Percentiles rank a stretch among this genome's conserved stretches.
phyloP scores from a whole-genome alignment of 2,113 vertebrate genomes.

The Otocyon megalotis region DNA sequence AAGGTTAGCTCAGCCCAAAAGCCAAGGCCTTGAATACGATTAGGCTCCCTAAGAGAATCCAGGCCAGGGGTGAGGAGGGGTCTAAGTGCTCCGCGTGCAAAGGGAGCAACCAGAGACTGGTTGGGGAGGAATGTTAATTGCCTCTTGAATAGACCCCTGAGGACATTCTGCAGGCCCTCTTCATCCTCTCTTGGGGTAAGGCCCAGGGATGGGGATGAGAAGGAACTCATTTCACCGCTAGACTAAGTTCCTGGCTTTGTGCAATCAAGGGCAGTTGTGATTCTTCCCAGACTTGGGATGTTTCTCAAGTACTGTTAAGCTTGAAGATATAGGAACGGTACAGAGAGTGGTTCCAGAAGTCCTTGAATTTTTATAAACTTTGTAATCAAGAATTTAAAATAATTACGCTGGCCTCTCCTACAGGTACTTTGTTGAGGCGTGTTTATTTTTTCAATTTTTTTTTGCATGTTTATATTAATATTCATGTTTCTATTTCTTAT shows the following conservation, averaged over 20 bases:
- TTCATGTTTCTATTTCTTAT: constrained; percentile 11
- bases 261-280: constrained; percentile 2
- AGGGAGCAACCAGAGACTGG: background rate
- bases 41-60: constrained; percentile 63
- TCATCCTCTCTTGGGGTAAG: background rate
- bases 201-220: background rate
- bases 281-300: constrained; percentile 23
- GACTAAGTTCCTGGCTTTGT: constrained; percentile 21
- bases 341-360: background rate
- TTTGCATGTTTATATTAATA: background rate
- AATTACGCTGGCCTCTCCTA: background rate
- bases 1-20: constrained; percentile 59
- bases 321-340: background rate
- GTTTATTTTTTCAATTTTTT: no score
- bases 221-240: background rate
- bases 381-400: constrained; percentile 57
- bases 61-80: constrained; percentile 4
- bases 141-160: constrained; percentile 4
- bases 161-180: background rate
- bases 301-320: background rate
- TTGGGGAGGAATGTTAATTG: constrained; percentile 56
- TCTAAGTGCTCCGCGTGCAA: background rate
- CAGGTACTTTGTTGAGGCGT: background rate
- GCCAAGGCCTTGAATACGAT: constrained; percentile 50
- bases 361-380: background rate